These are phyloP conservation scores for Macrosiphum euphorbiae DNA, from an alignment of 2,888 invertebrate species.

Conservation along the genomic window DNA sequence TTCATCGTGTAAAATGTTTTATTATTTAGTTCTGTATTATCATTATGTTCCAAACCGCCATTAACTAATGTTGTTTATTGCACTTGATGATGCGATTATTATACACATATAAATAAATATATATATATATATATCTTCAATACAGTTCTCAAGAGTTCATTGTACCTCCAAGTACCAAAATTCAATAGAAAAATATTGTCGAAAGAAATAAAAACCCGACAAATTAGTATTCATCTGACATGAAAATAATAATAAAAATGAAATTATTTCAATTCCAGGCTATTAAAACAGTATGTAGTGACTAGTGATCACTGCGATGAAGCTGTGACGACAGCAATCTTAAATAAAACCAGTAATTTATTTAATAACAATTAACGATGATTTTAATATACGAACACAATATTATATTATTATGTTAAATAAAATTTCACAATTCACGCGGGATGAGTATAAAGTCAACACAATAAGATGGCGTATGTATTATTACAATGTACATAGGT, in stretches of 20 bases:
- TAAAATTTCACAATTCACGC: not conserved
- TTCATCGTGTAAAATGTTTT: not conserved
- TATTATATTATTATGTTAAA: not conserved
- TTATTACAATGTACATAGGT: not conserved
- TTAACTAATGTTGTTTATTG: constrained; percentile 34
- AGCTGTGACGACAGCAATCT: no score
- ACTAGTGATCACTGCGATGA: not conserved
- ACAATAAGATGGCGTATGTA: not conserved
- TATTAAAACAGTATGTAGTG: not conserved
- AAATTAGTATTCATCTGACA: constrained; percentile 35
- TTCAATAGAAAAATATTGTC: constrained; percentile 39
- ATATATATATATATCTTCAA: constrained; percentile 18
- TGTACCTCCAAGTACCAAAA: constrained; percentile 35
- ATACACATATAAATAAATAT: not conserved
- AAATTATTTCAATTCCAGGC: constrained; percentile 13
- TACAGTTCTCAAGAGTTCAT: constrained; percentile 53
- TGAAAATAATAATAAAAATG: constrained; percentile 11
- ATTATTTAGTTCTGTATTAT: not conserved
- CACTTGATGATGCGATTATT: constrained; percentile 16
- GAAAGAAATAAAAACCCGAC: constrained; percentile 39
- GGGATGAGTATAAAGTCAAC: not conserved
- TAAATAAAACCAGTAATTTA: not conserved
- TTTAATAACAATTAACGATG: not conserved
- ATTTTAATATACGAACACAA: not conserved
- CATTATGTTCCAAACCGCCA: not conserved